These are phyloP conservation scores for Zoanthus sansibaricus DNA, from an alignment of 92 coral and sea anemone species.

Conservation along the genomic window DNA sequence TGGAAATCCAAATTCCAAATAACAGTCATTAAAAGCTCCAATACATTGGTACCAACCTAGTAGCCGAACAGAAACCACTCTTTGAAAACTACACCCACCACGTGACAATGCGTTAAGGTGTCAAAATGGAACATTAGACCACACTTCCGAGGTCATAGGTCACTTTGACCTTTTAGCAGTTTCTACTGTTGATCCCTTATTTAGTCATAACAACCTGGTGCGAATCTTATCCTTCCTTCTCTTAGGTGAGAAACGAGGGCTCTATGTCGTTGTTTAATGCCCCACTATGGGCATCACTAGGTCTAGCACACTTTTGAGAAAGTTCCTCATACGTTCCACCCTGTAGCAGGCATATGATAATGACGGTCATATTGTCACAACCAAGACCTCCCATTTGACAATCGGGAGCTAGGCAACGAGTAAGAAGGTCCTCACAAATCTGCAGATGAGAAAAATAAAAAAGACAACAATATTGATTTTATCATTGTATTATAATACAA, in stretches of 20 bases:
- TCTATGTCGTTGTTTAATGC: slow-evolving; percentile 38
- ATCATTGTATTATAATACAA: no score
- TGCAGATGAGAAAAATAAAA: slow-evolving; percentile 42
- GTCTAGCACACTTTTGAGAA: slow-evolving; percentile 81
- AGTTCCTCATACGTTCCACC: slow-evolving; percentile 94
- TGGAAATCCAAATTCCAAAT: background rate
- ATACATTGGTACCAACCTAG: background rate
- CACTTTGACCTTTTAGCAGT: background rate
- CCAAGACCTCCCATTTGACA: slow-evolving; percentile 99
- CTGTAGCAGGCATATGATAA: slow-evolving; percentile 84
- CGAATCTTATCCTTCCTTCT: background rate
- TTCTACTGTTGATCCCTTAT: background rate
- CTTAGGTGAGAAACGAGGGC: slow-evolving; percentile 26
- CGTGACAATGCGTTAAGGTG: background rate
- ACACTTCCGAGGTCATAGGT: background rate
- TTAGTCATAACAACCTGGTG: slow-evolving; percentile 34
- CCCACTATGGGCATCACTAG: slow-evolving; percentile 74
- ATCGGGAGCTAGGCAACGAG: slow-evolving; percentile 98
- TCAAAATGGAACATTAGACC: background rate
- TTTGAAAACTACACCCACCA: background rate
- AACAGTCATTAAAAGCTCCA: background rate
- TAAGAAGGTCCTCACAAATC: slow-evolving; percentile 96
- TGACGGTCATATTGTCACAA: slow-evolving; percentile 99
- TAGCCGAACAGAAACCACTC: slow-evolving; percentile 4
- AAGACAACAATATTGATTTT: background rate